These are phyloP conservation scores for Hylomyscus alleni DNA, from an alignment of 2,797 vertebrate species.

Conservation along the genomic window DNA sequence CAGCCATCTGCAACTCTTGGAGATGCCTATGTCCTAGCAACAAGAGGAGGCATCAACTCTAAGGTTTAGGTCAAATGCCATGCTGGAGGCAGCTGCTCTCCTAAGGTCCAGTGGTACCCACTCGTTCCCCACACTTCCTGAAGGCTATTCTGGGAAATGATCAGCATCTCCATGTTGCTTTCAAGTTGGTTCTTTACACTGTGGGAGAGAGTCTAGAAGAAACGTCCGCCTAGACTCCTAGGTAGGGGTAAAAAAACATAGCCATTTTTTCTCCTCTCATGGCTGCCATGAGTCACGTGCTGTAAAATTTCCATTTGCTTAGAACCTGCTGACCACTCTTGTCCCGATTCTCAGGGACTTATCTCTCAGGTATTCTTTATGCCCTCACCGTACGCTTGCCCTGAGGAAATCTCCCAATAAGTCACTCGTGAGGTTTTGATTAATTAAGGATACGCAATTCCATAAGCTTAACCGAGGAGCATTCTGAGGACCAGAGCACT, in stretches of 20 bases:
- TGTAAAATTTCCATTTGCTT: not conserved
- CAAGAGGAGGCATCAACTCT: not conserved
- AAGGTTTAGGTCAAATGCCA: constrained; percentile 47
- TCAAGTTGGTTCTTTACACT: not conserved
- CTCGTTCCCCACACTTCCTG: not conserved
- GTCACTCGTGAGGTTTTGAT: not conserved
- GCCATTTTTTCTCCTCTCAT: not conserved
- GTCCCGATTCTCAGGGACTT: not conserved
- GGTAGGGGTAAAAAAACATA: not conserved
- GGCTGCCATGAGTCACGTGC: not conserved
- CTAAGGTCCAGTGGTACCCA: not conserved
- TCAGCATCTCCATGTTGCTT: not conserved
- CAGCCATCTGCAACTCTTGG: not conserved
- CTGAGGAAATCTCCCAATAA: not conserved
- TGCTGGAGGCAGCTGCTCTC: not conserved
- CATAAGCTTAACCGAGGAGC: not conserved
- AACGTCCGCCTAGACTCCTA: not conserved
- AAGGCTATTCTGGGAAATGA: not conserved
- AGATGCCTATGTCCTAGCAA: not conserved
- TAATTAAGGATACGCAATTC: constrained; percentile 16
- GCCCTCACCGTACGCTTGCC: not conserved
- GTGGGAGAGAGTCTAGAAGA: not conserved
- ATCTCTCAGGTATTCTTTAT: not conserved
- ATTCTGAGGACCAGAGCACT: not conserved
- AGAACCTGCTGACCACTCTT: not conserved